phyloP scores from a whole-genome alignment of 2,797 vertebrate genomes.

The Peromyscus attwateri region DNA sequence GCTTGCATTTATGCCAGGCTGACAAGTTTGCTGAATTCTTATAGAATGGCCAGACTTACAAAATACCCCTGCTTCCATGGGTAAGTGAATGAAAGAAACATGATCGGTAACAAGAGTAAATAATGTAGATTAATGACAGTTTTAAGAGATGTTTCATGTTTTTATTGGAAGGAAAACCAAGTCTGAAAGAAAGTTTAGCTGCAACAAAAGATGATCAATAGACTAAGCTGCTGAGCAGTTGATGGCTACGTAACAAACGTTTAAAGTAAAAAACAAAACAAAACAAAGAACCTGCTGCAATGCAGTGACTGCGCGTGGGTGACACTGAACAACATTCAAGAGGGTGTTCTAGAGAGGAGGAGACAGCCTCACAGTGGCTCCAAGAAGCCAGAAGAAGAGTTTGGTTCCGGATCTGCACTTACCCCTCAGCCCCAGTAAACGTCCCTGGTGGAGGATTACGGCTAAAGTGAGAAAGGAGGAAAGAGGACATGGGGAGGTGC shows the following conservation, averaged over 20 bases:
- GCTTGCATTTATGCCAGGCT: background rate
- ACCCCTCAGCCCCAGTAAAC: conserved; percentile 94
- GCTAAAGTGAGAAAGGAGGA: conserved; percentile 92
- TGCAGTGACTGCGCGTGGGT: conserved; percentile 88
- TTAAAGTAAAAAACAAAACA: conserved; percentile 9
- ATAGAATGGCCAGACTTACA: conserved; percentile 89
- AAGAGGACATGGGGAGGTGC: conserved; percentile 91
- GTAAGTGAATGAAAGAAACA: conserved; percentile 86
- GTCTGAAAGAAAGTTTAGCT: conserved; percentile 89
- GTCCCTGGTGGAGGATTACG: conserved; percentile 94
- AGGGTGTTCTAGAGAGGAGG: conserved; percentile 86
- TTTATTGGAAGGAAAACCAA: conserved; percentile 87
- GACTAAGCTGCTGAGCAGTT: conserved; percentile 89
- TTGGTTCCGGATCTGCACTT: conserved; percentile 90
- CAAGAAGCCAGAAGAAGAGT: conserved; percentile 88
- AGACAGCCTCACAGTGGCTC: conserved; percentile 88
- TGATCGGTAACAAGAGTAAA: conserved; percentile 86
- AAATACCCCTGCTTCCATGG: conserved; percentile 89
- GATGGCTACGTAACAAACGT: conserved; percentile 89
- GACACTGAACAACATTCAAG: conserved; percentile 89
- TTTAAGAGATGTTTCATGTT: conserved; percentile 86
- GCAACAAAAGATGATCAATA: conserved; percentile 88
- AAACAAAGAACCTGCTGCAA: conserved; percentile 86
- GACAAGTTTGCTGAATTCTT: background rate
- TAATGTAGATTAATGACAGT: conserved; percentile 89